Evolutionary conservation across 2,888 invertebrate species (phyloP).

Genomic region (Spodoptera exigua): DNA sequence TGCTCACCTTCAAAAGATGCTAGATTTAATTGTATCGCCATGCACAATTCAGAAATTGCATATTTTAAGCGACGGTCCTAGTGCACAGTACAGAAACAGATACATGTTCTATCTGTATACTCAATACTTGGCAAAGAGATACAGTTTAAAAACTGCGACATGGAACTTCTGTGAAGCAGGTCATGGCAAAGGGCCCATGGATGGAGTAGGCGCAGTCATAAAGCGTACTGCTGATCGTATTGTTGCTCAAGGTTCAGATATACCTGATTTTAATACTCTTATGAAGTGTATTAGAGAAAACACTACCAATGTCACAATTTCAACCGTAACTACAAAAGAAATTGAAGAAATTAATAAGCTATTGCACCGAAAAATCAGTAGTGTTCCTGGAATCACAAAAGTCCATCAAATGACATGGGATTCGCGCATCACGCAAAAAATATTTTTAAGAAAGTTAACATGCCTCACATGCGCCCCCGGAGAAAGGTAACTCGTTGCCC

Average conservation of each 20-base stretch:
- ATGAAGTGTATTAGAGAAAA: too few relatives aligned
- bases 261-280: too few relatives aligned
- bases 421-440: too few relatives aligned
- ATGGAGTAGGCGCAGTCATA: slow-evolving; percentile 14
- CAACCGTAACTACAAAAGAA: slow-evolving; percentile 22
- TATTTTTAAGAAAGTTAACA: too few relatives aligned
- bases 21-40: slow-evolving; percentile 1
- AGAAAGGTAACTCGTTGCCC: too few relatives aligned
- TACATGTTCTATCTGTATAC: neutral
- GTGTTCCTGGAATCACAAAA: too few relatives aligned
- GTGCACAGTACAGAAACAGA: slow-evolving; percentile 5
- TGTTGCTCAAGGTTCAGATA: slow-evolving; percentile 7
- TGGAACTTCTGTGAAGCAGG: slow-evolving; percentile 9
- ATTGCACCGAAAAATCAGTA: too few relatives aligned
- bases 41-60: slow-evolving; percentile 8
- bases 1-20: slow-evolving; percentile 3
- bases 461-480: too few relatives aligned
- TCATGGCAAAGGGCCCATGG: slow-evolving; percentile 19
- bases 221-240: slow-evolving; percentile 13
- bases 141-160: slow-evolving; percentile 9
- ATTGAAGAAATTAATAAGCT: slow-evolving; percentile 22
- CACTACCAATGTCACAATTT: too few relatives aligned
- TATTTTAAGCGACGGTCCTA: slow-evolving; percentile 2
- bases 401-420: too few relatives aligned
- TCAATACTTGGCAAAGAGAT: neutral